A percentile compares a stretch with the other conserved stretches of the same genome.
Conservation (phyloP, 2,888 invertebrate species). For the Xestia sexstrigata region DNA sequence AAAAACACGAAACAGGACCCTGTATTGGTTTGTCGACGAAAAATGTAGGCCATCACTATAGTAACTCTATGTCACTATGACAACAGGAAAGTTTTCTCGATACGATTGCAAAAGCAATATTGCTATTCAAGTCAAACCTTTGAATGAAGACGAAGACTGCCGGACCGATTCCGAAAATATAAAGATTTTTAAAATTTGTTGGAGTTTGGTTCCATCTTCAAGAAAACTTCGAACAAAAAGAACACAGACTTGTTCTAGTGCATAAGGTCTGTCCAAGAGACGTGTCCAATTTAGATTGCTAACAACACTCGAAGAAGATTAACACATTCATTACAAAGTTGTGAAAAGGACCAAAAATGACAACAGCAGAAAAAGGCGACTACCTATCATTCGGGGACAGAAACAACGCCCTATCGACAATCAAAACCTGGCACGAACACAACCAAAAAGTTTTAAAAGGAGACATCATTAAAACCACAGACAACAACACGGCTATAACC, state of each 20-base stretch:
- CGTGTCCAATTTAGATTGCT: background rate
- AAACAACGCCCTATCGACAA: conserved; percentile 79
- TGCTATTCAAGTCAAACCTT: background rate
- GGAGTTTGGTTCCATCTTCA: background rate
- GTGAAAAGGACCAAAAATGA: conserved; percentile 68
- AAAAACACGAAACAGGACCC: background rate
- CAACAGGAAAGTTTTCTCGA: conserved; percentile 47
- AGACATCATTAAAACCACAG: conserved; percentile 84
- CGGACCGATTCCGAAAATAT: background rate
- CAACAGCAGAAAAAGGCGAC: conserved; percentile 80
- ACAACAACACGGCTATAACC: conserved; percentile 84
- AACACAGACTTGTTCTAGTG: background rate
- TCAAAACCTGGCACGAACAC: conserved; percentile 84
- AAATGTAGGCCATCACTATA: conserved; percentile 40
- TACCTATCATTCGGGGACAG: conserved; percentile 82
- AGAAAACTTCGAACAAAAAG: background rate
- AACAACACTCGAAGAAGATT: background rate
- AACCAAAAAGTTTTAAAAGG: conserved; percentile 83
- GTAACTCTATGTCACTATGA: conserved; percentile 24
- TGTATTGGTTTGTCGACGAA: background rate
- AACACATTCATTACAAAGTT: background rate
- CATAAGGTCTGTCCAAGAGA: background rate
- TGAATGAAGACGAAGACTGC: background rate
- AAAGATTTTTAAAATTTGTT: background rate
- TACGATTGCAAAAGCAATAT: conserved; percentile 2